Conservation (phyloP, 2,113 vertebrate species). For the Struthio camelus region DNA sequence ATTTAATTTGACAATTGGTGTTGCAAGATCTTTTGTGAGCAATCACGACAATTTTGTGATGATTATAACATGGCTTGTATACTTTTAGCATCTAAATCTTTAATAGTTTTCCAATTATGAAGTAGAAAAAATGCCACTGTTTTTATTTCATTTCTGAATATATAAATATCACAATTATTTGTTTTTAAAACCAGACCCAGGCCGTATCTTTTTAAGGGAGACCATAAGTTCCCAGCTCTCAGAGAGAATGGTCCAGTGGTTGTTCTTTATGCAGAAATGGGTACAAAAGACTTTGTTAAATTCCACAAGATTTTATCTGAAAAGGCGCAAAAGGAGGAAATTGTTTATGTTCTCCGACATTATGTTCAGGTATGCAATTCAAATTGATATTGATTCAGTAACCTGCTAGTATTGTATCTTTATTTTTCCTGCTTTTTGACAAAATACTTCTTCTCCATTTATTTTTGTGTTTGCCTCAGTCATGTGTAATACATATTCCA, state of each 20-base stretch:
- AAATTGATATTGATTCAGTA: background rate
- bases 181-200: constrained; percentile 81
- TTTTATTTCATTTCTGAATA: background rate
- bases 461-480: background rate
- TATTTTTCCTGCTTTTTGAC: background rate
- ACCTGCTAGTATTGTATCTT: background rate
- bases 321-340: constrained; percentile 81
- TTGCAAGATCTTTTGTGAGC: background rate
- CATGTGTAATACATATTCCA: background rate
- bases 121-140: background rate
- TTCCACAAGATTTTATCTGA: constrained; percentile 90
- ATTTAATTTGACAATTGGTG: background rate
- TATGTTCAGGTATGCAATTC: constrained; percentile 86
- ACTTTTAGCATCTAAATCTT: background rate
- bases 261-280: constrained; percentile 95
- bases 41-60: background rate
- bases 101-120: background rate
- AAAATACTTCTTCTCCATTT: background rate
- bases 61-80: background rate
- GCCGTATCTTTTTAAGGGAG: constrained; percentile 89
- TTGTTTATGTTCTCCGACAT: constrained; percentile 91
- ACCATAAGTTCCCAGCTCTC: constrained; percentile 86
- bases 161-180: background rate
- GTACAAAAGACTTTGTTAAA: constrained; percentile 87
- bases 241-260: constrained; percentile 84